Evolutionary conservation across 64 coral and sea anemone species (phyloP).

Genomic region (Porites lutea): DNA sequence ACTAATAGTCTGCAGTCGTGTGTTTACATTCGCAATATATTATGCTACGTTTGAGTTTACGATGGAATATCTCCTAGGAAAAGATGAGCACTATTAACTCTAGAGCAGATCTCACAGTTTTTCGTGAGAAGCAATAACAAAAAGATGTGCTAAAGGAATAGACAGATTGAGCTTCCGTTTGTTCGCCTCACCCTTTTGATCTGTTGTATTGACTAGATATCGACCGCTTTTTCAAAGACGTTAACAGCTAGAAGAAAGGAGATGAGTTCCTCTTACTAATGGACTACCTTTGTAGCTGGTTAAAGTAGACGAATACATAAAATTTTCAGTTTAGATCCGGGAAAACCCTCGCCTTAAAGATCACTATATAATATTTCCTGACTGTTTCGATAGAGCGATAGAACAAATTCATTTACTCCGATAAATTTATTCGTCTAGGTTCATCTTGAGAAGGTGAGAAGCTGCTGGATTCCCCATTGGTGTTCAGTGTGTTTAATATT

Average conservation of each 20-base stretch:
- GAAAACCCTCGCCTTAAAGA: neutral
- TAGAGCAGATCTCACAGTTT: neutral
- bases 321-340: conserved; percentile 2
- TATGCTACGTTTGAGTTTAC: conserved; percentile 29
- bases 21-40: conserved; percentile 42
- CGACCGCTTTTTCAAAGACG: neutral
- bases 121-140: neutral
- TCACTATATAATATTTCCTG: neutral
- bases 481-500: conserved; percentile 35
- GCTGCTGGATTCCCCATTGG: conserved; percentile 17
- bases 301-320: neutral
- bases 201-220: conserved; percentile 17
- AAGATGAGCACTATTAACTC: neutral
- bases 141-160: neutral
- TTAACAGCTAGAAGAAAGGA: neutral
- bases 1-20: conserved; percentile 2
- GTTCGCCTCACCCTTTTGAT: neutral
- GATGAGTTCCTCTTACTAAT: neutral
- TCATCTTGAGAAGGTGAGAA: neutral
- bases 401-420: neutral
- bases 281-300: neutral
- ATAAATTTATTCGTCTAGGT: conserved; percentile 39
- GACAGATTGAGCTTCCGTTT: neutral
- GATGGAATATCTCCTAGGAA: neutral
- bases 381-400: conserved; percentile 2